Conservation (phyloP, 1,140 invertebrate species). For the Pseudomyrmex concolor region DNA sequence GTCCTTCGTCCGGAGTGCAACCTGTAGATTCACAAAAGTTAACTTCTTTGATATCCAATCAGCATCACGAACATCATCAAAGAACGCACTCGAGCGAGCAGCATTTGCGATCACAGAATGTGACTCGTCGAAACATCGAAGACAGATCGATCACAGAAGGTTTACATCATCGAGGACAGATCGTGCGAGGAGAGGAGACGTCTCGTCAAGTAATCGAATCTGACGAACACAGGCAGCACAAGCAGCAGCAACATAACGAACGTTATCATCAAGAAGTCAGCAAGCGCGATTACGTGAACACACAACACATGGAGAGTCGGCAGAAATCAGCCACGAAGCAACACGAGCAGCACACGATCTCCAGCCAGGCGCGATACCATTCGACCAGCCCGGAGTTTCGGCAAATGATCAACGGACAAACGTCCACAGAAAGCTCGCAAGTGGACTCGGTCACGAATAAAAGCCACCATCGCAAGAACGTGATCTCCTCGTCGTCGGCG, state of each 20-base stretch:
- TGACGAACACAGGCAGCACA: conserved; percentile 29
- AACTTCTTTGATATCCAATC: conserved; percentile 2
- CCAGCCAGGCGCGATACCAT: conserved; percentile 72
- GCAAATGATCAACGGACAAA: conserved; percentile 65
- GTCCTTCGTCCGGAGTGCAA: background rate
- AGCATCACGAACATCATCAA: conserved; percentile 66
- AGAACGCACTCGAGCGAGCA: conserved; percentile 64
- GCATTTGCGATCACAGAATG: conserved; percentile 68
- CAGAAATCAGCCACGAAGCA: conserved; percentile 65
- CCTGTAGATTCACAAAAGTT: conserved; percentile 34
- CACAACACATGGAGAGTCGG: conserved; percentile 74
- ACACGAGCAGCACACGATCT: conserved; percentile 70
- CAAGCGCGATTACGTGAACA: conserved; percentile 79
- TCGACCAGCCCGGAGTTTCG: conserved; percentile 73
- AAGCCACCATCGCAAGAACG: conserved; percentile 89
- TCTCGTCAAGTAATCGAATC: conserved; percentile 48
- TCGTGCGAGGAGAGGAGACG: conserved; percentile 56
- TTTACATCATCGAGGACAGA: conserved; percentile 57
- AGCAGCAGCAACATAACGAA: conserved; percentile 58
- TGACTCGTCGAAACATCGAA: conserved; percentile 55
- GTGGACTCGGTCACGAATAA: conserved; percentile 70
- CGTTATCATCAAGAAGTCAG: conserved; percentile 61
- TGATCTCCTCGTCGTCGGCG: conserved; percentile 89
- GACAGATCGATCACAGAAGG: conserved; percentile 58
- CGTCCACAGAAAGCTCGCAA: conserved; percentile 51